A percentile compares a stretch with the other conserved stretches of the same genome.
Conservation (phyloP, 2,797 vertebrate genomes). For the Vultur gryphus region DNA sequence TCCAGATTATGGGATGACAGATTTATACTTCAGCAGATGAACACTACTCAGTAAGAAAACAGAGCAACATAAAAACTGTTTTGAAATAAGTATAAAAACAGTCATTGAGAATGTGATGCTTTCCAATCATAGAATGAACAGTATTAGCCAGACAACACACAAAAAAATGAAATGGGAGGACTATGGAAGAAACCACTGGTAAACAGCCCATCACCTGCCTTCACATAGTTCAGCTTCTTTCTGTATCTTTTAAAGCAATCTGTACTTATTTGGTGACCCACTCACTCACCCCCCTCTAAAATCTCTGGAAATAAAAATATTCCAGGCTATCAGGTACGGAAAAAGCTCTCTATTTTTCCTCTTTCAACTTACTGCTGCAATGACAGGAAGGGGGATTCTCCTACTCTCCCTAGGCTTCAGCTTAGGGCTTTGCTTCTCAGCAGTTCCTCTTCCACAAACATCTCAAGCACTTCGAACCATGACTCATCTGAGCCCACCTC, state of each 20-base stretch:
- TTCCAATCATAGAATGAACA: background rate
- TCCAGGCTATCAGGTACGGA: background rate
- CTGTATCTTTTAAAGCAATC: background rate
- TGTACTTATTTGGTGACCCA: background rate
- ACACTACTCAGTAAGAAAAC: background rate
- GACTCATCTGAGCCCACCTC: background rate
- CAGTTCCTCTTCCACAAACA: background rate
- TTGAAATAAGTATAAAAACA: slow-evolving; percentile 22
- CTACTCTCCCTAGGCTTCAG: background rate
- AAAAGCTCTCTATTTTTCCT: background rate
- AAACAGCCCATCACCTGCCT: background rate
- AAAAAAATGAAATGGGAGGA: background rate
- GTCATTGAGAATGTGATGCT: background rate
- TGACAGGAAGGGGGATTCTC: background rate
- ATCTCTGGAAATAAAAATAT: background rate
- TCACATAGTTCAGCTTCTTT: background rate
- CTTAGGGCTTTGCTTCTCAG: background rate
- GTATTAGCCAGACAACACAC: background rate
- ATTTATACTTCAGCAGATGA: background rate
- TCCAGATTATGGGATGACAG: background rate
- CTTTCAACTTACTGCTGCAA: background rate
- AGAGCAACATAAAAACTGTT: background rate
- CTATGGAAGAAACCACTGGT: background rate
- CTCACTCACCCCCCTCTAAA: background rate
- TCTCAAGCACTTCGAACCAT: background rate